phyloP scores from a whole-genome alignment of 1,140 invertebrate genomes.

The Drosophila jambulina region DNA sequence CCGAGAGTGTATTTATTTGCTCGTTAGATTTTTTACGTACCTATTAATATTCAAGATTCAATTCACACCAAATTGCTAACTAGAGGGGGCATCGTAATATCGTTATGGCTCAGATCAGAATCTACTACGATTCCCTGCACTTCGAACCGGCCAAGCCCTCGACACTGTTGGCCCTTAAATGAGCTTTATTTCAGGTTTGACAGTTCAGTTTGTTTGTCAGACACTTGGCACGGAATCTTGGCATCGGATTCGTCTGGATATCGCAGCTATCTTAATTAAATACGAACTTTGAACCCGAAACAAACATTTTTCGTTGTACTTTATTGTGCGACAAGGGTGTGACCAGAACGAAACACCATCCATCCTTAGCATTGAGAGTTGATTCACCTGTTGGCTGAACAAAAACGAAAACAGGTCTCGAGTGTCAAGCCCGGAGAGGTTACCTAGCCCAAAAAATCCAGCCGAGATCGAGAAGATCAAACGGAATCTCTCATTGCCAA shows the following conservation, averaged over 20 bases:
- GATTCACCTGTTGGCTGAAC: conserved; percentile 60
- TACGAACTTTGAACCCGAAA: conserved; percentile 30
- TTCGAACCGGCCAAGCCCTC: conserved; percentile 28
- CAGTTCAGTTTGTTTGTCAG: conserved; percentile 14
- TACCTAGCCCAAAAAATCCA: conserved; percentile 35
- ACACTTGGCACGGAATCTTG: conserved; percentile 24
- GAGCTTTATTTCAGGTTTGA: conserved; percentile 9
- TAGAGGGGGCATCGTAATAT: background rate
- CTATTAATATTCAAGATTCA: conserved; percentile 6
- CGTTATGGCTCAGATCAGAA: conserved; percentile 7
- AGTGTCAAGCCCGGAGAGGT: conserved; percentile 41
- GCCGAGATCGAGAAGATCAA: conserved; percentile 69
- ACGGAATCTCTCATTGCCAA: conserved; percentile 75
- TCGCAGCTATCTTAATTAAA: background rate
- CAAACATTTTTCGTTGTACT: background rate
- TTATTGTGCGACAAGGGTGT: conserved; percentile 51
- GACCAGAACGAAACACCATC: conserved; percentile 57
- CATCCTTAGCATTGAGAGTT: conserved; percentile 74
- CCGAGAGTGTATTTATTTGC: conserved; percentile 1
- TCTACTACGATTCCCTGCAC: conserved; percentile 3
- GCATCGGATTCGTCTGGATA: conserved; percentile 7
- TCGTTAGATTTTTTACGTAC: conserved; percentile 3
- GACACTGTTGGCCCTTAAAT: background rate
- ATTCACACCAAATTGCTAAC: conserved; percentile 20
- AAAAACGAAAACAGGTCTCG: conserved; percentile 47